These are phyloP conservation scores for Setophaga petechia DNA, from an alignment of 2,113 vertebrate genomes.

Conservation along the genomic window DNA sequence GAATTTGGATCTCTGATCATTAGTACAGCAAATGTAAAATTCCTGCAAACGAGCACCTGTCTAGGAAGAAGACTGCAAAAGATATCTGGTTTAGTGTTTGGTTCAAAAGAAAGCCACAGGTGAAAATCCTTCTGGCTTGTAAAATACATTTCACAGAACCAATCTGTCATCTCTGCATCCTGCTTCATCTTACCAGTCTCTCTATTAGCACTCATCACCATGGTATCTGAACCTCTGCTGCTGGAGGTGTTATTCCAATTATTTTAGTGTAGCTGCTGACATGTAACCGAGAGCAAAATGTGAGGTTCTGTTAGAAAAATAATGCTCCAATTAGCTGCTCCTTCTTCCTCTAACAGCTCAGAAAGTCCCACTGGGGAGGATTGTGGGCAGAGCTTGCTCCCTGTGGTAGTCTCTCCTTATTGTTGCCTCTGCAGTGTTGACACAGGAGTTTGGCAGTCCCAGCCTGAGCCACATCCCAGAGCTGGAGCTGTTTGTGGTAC, in stretches of 20 bases:
- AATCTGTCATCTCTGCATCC: not conserved
- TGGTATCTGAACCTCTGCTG: slow-evolving; percentile 20
- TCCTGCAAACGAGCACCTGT: not conserved
- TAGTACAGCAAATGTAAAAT: not conserved
- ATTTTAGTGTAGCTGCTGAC: slow-evolving; percentile 24
- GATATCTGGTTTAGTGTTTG: not conserved
- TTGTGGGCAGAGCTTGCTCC: slow-evolving; percentile 6
- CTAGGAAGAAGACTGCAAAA: not conserved
- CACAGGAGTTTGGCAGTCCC: not conserved
- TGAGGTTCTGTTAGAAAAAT: slow-evolving; percentile 40
- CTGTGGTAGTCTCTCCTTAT: not conserved
- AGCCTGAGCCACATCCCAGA: not conserved
- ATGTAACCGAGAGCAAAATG: slow-evolving; percentile 21
- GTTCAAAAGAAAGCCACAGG: not conserved
- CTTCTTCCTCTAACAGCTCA: not conserved
- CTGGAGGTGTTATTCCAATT: slow-evolving; percentile 50
- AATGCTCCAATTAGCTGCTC: slow-evolving; percentile 48
- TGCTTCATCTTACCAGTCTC: not conserved
- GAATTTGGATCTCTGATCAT: not conserved
- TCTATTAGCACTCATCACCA: slow-evolving; percentile 16
- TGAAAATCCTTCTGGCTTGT: not conserved
- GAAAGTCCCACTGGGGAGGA: not conserved
- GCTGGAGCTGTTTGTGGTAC: not conserved
- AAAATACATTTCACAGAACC: slow-evolving; percentile 1
- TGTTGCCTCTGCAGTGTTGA: not conserved